Percentiles rank a stretch among this genome's conserved stretches.
These are phyloP conservation scores for Phacellophora camtschatica DNA, from an alignment of 30 jellyfish, hydroid and myxozoan species.

Conservation along the genomic window DNA sequence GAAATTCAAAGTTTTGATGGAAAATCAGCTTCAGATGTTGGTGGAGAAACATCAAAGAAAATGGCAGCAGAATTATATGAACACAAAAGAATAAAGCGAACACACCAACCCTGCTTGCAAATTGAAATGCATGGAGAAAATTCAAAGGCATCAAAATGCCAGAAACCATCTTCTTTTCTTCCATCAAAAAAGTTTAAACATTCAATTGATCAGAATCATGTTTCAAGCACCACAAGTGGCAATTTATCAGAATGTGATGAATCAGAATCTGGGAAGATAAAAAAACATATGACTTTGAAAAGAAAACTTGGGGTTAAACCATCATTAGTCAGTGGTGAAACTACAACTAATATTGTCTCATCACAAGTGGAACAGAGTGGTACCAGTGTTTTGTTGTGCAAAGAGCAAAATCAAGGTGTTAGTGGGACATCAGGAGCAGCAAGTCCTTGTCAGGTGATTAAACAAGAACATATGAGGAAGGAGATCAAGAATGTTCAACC, in stretches of 20 bases:
- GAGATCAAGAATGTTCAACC: too few species aligned
- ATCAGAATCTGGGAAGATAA: not conserved
- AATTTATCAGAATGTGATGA: not conserved
- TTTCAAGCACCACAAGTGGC: conserved; percentile 23
- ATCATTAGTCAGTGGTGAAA: not conserved
- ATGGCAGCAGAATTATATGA: not conserved
- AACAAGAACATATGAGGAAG: too few species aligned
- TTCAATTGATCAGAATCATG: not conserved
- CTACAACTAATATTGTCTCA: not conserved
- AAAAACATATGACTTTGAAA: not conserved
- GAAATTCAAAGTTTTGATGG: conserved; percentile 17
- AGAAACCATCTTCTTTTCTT: too few species aligned
- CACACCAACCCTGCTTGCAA: not conserved
- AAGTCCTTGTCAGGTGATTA: too few species aligned
- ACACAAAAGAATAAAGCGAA: not conserved
- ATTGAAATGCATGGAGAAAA: not conserved
- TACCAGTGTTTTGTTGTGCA: not conserved
- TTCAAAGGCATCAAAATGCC: not conserved
- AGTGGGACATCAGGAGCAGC: too few species aligned
- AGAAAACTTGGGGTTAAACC: conserved; percentile 11
- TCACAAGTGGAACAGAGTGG: not conserved
- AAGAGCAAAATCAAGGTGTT: not conserved
- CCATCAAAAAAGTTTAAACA: not conserved
- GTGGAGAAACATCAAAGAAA: not conserved
- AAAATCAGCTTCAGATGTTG: conserved; percentile 29